Conservation (phyloP, 2,113 vertebrate genomes). For the Toxotes chatareus region DNA sequence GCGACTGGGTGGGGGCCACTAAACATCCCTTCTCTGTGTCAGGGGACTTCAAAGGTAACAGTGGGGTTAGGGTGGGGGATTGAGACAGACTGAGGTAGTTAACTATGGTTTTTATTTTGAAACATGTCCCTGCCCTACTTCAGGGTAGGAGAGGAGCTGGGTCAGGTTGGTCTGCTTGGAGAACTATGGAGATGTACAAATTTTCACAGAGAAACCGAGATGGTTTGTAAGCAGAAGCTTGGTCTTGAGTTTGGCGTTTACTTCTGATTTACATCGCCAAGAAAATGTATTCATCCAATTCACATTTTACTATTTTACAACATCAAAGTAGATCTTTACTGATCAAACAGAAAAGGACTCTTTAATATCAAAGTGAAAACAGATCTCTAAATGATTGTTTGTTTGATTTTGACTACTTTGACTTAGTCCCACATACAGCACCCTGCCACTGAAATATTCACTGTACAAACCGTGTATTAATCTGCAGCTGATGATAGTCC, state of each 20-base stretch:
- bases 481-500: no score
- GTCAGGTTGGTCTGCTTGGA: slow-evolving; percentile 2
- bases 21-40: slow-evolving; percentile 71
- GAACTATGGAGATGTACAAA: slow-evolving; percentile 17
- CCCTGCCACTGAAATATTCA: no score
- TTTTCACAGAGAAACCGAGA: background rate
- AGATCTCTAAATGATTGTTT: no score
- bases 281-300: background rate
- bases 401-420: no score
- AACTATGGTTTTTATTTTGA: slow-evolving; percentile 23
- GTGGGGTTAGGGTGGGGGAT: background rate
- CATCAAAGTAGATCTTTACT: background rate
- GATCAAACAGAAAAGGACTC: background rate
- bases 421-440: no score
- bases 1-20: slow-evolving; percentile 56
- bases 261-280: background rate
- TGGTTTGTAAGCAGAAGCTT: background rate
- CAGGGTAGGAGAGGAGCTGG: background rate
- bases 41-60: slow-evolving; percentile 64
- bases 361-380: no score
- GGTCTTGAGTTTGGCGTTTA: background rate
- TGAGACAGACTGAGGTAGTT: background rate
- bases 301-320: background rate
- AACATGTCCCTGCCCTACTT: slow-evolving; percentile 7
- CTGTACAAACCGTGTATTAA: no score